Evolutionary conservation across 1,140 invertebrate genomes (phyloP).

Genomic region (Drosophila pallidifrons): DNA sequence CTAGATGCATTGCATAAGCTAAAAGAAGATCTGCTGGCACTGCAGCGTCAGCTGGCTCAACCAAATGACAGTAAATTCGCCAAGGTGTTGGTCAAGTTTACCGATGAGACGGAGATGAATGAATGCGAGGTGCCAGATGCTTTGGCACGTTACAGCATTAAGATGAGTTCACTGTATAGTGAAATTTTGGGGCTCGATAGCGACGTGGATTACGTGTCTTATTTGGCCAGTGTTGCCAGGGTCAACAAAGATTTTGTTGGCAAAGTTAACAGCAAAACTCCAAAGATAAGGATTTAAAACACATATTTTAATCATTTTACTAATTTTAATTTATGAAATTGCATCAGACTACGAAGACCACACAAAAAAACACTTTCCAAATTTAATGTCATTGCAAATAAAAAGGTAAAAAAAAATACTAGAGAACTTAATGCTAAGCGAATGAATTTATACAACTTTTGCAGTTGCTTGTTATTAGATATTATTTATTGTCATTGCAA

Average conservation of each 20-base stretch:
- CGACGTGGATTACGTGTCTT: conserved; percentile 48
- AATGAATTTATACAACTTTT: too few species aligned
- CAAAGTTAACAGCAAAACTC: background rate
- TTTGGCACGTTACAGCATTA: conserved; percentile 38
- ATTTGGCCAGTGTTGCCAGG: conserved; percentile 39
- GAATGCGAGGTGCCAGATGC: conserved; percentile 41
- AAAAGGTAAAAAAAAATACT: background rate
- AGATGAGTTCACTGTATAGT: conserved; percentile 44
- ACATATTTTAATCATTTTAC: background rate
- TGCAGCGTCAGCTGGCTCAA: conserved; percentile 29
- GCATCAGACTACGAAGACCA: too few species aligned
- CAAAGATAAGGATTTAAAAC: background rate
- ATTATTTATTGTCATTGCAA: too few species aligned
- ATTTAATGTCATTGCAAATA: background rate
- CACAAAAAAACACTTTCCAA: background rate
- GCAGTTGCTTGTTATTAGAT: too few species aligned
- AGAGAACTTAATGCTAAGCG: too few species aligned
- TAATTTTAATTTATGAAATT: background rate
- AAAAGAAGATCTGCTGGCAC: conserved; percentile 45
- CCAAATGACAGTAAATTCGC: background rate
- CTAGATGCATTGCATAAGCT: conserved; percentile 29
- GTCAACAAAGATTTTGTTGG: conserved; percentile 40
- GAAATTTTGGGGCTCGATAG: conserved; percentile 52
- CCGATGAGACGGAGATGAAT: conserved; percentile 41
- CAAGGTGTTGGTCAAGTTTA: conserved; percentile 34